These are phyloP conservation scores for Tokudaia tokunoshimensis DNA, from an alignment of 2,797 vertebrate species.

Conservation along the genomic window DNA sequence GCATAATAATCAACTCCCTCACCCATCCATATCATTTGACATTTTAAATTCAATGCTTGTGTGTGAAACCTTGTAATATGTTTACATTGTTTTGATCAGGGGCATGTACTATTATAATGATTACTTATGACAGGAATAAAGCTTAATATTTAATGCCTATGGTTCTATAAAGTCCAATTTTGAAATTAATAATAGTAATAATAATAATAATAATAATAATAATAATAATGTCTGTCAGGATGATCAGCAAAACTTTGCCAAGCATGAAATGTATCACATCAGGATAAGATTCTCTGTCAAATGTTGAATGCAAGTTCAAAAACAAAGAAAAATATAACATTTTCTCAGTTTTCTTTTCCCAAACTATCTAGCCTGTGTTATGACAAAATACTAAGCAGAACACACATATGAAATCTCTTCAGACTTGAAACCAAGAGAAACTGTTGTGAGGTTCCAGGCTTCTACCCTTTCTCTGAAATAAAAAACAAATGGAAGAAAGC, in stretches of 20 bases:
- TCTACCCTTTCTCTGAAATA: not conserved
- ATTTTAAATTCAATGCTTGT: conserved; percentile 60
- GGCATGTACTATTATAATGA: conserved; percentile 23
- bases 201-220: not conserved
- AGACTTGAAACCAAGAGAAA: conserved; percentile 10
- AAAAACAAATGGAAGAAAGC: not conserved
- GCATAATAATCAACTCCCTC: not conserved
- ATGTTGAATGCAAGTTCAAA: conserved; percentile 53
- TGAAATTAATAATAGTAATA: conserved; percentile 48
- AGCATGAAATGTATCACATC: conserved; percentile 51
- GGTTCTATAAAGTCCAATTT: conserved; percentile 58
- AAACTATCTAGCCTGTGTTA: not conserved
- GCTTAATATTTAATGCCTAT: conserved; percentile 34
- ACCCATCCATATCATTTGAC: conserved; percentile 10
- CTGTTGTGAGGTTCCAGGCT: not conserved
- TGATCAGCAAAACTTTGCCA: conserved; percentile 68
- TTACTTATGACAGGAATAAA: conserved; percentile 33
- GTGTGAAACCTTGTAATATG: not conserved
- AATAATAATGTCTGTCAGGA: conserved; percentile 16
- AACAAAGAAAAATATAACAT: conserved; percentile 27
- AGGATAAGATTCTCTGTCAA: conserved; percentile 36
- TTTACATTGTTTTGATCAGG: conserved; percentile 50
- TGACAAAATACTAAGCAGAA: not conserved
- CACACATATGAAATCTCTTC: not conserved
- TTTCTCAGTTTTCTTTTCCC: not conserved